Conservation (phyloP, 1,140 invertebrate genomes). For the Pentalonia nigronervosa region DNA sequence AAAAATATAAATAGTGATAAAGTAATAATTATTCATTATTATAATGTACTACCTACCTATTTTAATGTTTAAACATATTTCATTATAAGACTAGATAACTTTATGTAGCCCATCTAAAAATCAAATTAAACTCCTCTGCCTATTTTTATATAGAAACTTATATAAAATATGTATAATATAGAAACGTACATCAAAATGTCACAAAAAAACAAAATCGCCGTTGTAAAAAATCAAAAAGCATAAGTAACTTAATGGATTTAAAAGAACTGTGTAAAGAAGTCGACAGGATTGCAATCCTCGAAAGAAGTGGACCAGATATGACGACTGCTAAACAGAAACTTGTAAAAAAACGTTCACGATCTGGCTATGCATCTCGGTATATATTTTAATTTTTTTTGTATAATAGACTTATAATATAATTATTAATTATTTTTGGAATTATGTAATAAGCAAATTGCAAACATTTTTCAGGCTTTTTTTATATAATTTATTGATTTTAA, state of each 20-base stretch:
- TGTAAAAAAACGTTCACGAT: not conserved
- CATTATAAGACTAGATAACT: not conserved
- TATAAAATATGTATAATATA: not conserved
- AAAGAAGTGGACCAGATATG: not conserved
- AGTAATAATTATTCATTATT: not conserved
- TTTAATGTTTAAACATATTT: not conserved
- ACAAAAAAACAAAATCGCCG: not conserved
- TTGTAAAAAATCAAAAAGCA: slow-evolving; percentile 40
- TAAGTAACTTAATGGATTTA: slow-evolving; percentile 35
- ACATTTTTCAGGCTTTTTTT: too few species aligned
- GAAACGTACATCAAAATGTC: not conserved
- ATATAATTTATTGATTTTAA: too few species aligned
- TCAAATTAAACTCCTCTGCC: not conserved
- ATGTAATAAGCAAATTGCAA: not conserved
- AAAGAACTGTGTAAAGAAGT: slow-evolving; percentile 52
- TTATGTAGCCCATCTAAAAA: not conserved
- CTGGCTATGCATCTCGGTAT: not conserved
- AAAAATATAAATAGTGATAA: not conserved
- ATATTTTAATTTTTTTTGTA: not conserved
- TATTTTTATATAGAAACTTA: not conserved
- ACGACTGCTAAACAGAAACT: not conserved
- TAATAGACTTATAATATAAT: not conserved
- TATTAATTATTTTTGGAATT: not conserved
- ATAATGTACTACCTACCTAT: not conserved
- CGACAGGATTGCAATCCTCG: slow-evolving; percentile 9